phyloP scores from a whole-genome alignment of 2,113 vertebrate species.

The Callionymus lyra region DNA sequence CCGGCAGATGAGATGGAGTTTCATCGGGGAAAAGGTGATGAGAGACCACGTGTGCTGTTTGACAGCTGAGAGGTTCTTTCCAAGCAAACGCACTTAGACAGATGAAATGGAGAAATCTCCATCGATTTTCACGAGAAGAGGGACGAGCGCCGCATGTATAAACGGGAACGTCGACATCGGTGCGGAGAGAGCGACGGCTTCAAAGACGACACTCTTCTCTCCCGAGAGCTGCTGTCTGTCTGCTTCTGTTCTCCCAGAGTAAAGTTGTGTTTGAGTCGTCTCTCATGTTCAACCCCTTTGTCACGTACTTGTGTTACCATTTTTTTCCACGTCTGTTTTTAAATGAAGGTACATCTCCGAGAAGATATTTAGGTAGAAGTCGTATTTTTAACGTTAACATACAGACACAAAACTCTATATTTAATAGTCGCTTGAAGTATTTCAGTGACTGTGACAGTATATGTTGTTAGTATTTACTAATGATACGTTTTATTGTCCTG shows the following conservation, averaged over 20 bases:
- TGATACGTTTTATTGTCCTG: no score
- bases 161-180: constrained; percentile 34
- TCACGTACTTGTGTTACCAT: no score
- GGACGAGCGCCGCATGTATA: constrained; percentile 8
- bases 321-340: no score
- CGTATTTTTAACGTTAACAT: no score
- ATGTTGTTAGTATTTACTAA: no score
- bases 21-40: constrained; percentile 36
- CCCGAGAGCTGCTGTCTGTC: constrained; percentile 26
- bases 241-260: constrained; percentile 30
- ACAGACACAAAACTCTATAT: no score
- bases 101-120: constrained; percentile 44
- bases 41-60: constrained; percentile 39
- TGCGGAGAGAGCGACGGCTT: constrained; percentile 28
- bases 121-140: constrained; percentile 36
- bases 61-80: constrained; percentile 43
- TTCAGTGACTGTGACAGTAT: no score
- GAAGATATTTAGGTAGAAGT: no score
- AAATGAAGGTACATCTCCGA: no score
- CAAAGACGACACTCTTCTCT: constrained; percentile 42
- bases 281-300: background rate
- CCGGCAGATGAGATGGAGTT: constrained; percentile 38
- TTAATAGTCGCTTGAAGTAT: no score
- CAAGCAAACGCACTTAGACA: constrained; percentile 40
- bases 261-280: constrained; percentile 24